A percentile compares a stretch with the other conserved stretches of the same genome.
Conservation (phyloP, 1,140 invertebrate genomes). For the Polypedilum vanderplanki region DNA sequence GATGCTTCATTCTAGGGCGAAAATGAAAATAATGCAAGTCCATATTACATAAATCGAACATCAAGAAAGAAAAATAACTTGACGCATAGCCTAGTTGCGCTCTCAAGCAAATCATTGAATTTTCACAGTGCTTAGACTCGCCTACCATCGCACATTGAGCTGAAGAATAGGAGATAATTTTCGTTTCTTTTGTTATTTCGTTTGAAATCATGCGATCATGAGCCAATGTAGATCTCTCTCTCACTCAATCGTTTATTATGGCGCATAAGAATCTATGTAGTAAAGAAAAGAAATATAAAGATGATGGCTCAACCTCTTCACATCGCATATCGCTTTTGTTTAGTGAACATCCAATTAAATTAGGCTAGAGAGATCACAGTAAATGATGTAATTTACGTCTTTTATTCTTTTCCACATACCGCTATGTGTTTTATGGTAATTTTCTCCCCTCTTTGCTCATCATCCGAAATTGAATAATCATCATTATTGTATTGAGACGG, state of each 20-base stretch:
- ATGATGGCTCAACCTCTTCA: constrained; percentile 13
- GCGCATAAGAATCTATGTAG: not conserved
- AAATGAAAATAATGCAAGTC: not conserved
- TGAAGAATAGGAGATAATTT: not conserved
- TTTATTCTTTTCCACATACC: not conserved
- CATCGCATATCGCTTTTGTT: not conserved
- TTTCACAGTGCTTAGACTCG: constrained; percentile 23
- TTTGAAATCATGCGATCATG: constrained; percentile 21
- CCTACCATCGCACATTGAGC: not conserved
- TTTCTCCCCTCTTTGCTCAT: not conserved
- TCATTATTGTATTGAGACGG: not conserved
- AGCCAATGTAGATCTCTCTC: constrained; percentile 3
- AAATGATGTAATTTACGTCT: not conserved
- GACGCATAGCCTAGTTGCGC: constrained; percentile 24
- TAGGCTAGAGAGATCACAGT: not conserved
- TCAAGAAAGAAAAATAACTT: constrained; percentile 1
- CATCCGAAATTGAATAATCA: constrained; percentile 7
- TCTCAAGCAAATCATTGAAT: constrained; percentile 27
- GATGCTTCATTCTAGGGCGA: not conserved
- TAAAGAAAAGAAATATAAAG: not conserved
- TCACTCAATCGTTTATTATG: not conserved
- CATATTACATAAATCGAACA: not conserved
- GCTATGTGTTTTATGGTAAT: constrained; percentile 18
- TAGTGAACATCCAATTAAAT: constrained; percentile 13
- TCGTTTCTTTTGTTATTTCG: not conserved